phyloP scores from a whole-genome alignment of 2,888 invertebrate species.

The Agrotis clavis region DNA sequence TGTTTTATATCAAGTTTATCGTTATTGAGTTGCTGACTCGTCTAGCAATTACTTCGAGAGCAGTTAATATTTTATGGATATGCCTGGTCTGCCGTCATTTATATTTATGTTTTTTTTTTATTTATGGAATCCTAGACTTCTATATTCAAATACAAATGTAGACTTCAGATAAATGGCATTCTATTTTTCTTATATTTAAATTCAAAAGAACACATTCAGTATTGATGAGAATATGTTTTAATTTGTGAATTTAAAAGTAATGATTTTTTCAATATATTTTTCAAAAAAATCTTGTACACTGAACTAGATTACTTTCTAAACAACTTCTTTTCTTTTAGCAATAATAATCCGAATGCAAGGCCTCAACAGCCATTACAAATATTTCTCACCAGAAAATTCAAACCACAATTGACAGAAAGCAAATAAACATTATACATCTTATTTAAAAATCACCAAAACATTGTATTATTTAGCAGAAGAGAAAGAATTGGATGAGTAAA shows the following conservation, averaged over 20 bases:
- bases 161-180: not conserved
- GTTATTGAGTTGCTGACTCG: constrained; percentile 11
- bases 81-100: not conserved
- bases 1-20: constrained; percentile 18
- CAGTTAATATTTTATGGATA: constrained; percentile 13
- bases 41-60: constrained; percentile 3
- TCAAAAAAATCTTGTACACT: constrained; percentile 1
- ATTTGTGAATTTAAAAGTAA: not conserved
- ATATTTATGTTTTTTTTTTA: not conserved
- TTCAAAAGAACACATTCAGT: not conserved
- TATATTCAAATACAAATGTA: not conserved
- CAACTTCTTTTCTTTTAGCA: constrained; percentile 10
- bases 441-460: constrained; percentile 30
- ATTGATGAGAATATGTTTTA: too few relatives aligned
- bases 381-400: not conserved
- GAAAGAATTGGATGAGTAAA: constrained; percentile 25
- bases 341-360: not conserved
- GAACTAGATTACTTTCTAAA: constrained; percentile 16
- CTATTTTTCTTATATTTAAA: not conserved
- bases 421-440: constrained; percentile 29
- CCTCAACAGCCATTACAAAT: constrained; percentile 5
- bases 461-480: constrained; percentile 13
- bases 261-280: not conserved
- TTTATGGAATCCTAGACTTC: constrained; percentile 3
- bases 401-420: constrained; percentile 23